Evolutionary conservation across 1,140 invertebrate genomes (phyloP).

Genomic region (Pogonus chalceus): DNA sequence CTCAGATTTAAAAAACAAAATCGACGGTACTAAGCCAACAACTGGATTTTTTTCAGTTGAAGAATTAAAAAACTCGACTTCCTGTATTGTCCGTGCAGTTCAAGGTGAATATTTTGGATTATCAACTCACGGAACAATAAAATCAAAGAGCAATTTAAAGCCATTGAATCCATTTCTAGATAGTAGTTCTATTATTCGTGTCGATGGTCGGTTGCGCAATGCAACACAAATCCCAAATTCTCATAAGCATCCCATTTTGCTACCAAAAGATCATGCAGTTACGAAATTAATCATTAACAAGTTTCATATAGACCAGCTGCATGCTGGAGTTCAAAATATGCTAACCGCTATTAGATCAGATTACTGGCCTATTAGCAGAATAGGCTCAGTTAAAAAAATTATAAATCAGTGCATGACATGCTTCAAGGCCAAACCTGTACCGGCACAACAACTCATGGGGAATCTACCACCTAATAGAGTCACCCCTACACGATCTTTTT

Average conservation of each 20-base stretch:
- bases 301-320: constrained; percentile 18
- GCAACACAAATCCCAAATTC: constrained; percentile 19
- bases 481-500: constrained; percentile 15
- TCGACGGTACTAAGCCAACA: constrained; percentile 2
- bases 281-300: constrained; percentile 16
- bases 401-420: constrained; percentile 24
- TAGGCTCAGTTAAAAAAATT: constrained; percentile 7
- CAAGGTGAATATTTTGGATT: neutral
- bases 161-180: constrained; percentile 29
- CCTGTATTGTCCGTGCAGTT: neutral
- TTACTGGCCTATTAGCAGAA: constrained; percentile 22
- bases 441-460: constrained; percentile 24
- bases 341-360: constrained; percentile 15
- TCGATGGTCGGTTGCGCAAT: constrained; percentile 32
- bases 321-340: constrained; percentile 22
- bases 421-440: constrained; percentile 12
- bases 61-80: neutral
- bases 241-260: constrained; percentile 30
- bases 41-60: neutral
- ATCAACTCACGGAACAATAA: constrained; percentile 12
- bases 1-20: neutral
- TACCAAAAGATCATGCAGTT: constrained; percentile 21
- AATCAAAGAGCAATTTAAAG: constrained; percentile 8
- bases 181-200: constrained; percentile 26
- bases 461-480: constrained; percentile 27